Conservation (phyloP, 1,140 invertebrate genomes). For the Trinorchestia longiramus region DNA sequence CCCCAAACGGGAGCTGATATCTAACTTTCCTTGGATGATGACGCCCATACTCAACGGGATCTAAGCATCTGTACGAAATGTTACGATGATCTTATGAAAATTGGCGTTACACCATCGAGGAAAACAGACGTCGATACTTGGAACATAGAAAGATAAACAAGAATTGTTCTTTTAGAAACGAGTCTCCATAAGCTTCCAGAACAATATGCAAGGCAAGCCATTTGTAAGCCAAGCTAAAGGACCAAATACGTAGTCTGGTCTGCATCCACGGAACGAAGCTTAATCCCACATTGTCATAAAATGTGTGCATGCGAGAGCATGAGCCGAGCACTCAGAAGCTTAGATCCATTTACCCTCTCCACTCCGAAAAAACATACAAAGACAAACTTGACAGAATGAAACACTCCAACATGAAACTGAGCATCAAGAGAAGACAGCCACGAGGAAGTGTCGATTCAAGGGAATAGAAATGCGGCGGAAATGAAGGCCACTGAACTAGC, state of each 20-base stretch:
- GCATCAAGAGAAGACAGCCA: background rate
- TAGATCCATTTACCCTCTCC: background rate
- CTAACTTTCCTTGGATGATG: background rate
- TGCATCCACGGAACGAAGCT: background rate
- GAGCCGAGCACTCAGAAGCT: background rate
- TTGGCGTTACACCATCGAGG: background rate
- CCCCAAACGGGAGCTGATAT: background rate
- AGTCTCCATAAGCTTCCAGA: background rate
- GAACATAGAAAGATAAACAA: background rate
- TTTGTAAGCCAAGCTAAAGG: background rate
- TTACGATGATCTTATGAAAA: background rate
- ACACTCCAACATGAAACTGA: background rate
- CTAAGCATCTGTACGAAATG: background rate
- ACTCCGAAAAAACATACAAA: background rate
- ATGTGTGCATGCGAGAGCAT: background rate
- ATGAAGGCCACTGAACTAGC: background rate
- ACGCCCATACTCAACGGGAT: background rate
- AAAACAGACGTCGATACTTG: background rate
- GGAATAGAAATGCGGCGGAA: background rate
- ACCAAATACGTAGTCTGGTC: background rate
- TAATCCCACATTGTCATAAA: background rate
- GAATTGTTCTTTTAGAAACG: background rate
- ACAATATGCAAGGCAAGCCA: background rate
- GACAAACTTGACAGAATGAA: background rate
- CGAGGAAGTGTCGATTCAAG: background rate